Conservation (phyloP, 2,797 vertebrate genomes). For the Synaphobranchus kaupii region DNA sequence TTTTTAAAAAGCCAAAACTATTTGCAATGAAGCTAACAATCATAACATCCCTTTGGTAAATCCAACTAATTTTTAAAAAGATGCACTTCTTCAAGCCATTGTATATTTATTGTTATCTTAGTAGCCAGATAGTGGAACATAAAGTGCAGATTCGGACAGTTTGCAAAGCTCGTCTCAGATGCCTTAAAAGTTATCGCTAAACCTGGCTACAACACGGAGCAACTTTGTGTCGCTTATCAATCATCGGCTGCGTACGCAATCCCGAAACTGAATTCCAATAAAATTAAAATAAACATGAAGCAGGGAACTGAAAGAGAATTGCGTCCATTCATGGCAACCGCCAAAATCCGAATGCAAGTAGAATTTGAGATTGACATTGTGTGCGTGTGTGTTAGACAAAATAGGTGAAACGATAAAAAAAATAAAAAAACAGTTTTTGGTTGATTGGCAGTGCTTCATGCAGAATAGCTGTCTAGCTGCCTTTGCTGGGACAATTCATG, state of each 20-base stretch:
- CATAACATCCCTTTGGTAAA: not conserved
- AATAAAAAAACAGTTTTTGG: not conserved
- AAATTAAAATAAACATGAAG: not conserved
- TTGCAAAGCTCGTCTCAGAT: not conserved
- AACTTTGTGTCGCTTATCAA: constrained; percentile 6
- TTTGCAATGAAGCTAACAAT: not conserved
- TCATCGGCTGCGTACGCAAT: not conserved
- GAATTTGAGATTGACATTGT: not conserved
- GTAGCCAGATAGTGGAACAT: not conserved
- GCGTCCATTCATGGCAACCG: not conserved
- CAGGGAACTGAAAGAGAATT: not conserved
- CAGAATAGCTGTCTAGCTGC: not conserved
- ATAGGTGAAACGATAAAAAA: not conserved
- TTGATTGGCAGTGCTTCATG: not conserved
- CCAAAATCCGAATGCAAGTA: not conserved
- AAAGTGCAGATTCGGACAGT: not conserved
- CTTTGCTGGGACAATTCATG: not conserved
- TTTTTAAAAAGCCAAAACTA: not conserved
- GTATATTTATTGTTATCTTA: not conserved
- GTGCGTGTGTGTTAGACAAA: too few species aligned
- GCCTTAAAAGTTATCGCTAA: not conserved
- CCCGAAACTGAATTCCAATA: not conserved
- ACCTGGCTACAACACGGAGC: not conserved
- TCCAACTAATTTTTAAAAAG: not conserved
- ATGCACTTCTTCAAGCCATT: not conserved